These are phyloP conservation scores for Alloscopus bannaensis DNA, from an alignment of 2,888 invertebrate species.

Conservation along the genomic window DNA sequence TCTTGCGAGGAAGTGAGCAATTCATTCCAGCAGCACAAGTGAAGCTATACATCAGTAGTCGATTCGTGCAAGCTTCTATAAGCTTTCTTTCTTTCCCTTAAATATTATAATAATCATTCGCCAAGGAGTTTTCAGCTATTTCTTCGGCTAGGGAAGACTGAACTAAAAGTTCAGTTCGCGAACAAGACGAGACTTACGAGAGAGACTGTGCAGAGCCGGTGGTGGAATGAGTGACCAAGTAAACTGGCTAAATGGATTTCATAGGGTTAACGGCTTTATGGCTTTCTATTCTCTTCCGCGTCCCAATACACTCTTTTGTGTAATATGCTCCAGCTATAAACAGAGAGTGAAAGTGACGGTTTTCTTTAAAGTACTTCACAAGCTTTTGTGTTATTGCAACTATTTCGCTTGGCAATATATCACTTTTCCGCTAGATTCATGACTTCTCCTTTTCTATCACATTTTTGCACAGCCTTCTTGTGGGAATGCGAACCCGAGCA, in stretches of 20 bases:
- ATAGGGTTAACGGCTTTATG: slow-evolving; percentile 60
- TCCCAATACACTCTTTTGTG: too few species aligned
- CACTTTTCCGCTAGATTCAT: slow-evolving; percentile 39
- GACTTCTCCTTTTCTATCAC: not conserved
- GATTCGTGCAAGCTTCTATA: slow-evolving; percentile 13
- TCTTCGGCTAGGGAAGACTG: slow-evolving; percentile 30
- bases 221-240: slow-evolving; percentile 57
- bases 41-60: not conserved
- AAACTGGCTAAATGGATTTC: slow-evolving; percentile 59
- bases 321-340: not conserved
- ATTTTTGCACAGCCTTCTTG: too few species aligned
- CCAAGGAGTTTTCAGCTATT: slow-evolving; percentile 16
- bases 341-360: not conserved
- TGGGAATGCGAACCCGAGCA: too few species aligned
- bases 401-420: slow-evolving; percentile 40
- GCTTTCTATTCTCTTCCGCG: slow-evolving; percentile 46
- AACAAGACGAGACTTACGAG: not conserved
- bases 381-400: slow-evolving; percentile 20
- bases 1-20: slow-evolving; percentile 33
- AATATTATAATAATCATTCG: slow-evolving; percentile 48
- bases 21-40: slow-evolving; percentile 3
- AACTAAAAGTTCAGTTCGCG: too few species aligned
- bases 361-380: slow-evolving; percentile 3
- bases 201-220: not conserved
- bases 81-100: slow-evolving; percentile 26